Conservation (phyloP, 2,797 vertebrate species). For the Premnoplex brunnescens region DNA sequence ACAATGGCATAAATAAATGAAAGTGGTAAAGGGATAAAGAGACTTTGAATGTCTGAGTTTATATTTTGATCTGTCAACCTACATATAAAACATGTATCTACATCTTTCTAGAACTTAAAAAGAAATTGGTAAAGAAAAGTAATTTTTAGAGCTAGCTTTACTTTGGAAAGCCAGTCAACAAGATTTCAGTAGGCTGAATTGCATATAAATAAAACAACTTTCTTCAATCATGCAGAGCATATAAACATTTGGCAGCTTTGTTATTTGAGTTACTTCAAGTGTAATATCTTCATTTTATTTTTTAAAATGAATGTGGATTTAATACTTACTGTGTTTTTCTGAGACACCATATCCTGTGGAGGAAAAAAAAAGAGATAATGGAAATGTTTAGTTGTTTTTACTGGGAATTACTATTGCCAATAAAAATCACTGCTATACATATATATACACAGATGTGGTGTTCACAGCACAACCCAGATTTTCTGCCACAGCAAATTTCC, state of each 20-base stretch:
- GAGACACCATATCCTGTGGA: conserved; percentile 90
- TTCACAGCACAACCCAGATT: not conserved
- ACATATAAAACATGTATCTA: not conserved
- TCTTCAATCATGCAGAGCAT: not conserved
- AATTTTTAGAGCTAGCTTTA: not conserved
- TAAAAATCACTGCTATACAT: not conserved
- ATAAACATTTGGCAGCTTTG: not conserved
- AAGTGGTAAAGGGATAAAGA: not conserved
- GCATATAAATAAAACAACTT: not conserved
- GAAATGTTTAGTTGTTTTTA: not conserved
- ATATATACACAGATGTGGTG: not conserved
- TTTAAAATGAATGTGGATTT: conserved; percentile 45
- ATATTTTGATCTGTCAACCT: not conserved
- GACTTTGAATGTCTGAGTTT: not conserved
- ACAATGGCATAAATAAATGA: not conserved
- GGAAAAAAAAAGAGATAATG: not conserved
- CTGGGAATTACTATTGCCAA: not conserved
- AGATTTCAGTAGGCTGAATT: not conserved
- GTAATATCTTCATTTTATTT: not conserved
- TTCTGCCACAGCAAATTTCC: not conserved
- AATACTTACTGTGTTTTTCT: conserved; percentile 96
- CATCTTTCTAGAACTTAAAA: not conserved
- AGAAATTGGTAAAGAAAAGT: not conserved
- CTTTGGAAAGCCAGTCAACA: not conserved
- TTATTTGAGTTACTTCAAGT: not conserved